Percentiles rank a stretch among this genome's conserved stretches.
Evolutionary conservation across 2,888 invertebrate species (phyloP).

Genomic region (Apamea epomidion): DNA sequence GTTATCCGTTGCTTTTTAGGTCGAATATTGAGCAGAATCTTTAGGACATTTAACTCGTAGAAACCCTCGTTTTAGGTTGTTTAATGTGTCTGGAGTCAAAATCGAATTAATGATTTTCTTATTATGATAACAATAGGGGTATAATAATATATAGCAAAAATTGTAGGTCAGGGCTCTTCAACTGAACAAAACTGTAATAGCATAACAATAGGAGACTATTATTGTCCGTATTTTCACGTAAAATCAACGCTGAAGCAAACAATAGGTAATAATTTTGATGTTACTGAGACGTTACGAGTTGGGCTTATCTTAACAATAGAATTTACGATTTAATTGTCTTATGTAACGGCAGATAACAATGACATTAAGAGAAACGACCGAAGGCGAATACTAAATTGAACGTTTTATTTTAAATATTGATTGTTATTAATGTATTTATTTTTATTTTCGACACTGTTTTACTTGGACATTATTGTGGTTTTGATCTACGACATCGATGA

Average conservation of each 20-base stretch:
- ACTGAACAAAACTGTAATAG: slow-evolving; percentile 34
- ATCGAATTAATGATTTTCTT: not conserved
- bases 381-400: slow-evolving; percentile 10
- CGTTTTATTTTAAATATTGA: slow-evolving; percentile 15
- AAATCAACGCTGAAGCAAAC: slow-evolving; percentile 40
- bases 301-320: slow-evolving; percentile 46
- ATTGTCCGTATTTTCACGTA: slow-evolving; percentile 44
- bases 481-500: not conserved
- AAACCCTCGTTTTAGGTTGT: not conserved
- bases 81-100: not conserved
- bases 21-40: not conserved
- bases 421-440: not conserved
- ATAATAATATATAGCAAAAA: not conserved
- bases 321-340: slow-evolving; percentile 52
- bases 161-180: slow-evolving; percentile 40
- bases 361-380: slow-evolving; percentile 11
- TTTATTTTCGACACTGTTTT: not conserved
- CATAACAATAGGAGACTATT: slow-evolving; percentile 42
- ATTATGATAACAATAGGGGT: not conserved
- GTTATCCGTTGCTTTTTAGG: not conserved
- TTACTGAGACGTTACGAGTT: slow-evolving; percentile 45
- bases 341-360: slow-evolving; percentile 50
- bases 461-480: not conserved
- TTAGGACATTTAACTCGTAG: not conserved
- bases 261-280: slow-evolving; percentile 53